Evolutionary conservation across 1,140 invertebrate species (phyloP).

Genomic region (Macrobrachium rosenbergii): DNA sequence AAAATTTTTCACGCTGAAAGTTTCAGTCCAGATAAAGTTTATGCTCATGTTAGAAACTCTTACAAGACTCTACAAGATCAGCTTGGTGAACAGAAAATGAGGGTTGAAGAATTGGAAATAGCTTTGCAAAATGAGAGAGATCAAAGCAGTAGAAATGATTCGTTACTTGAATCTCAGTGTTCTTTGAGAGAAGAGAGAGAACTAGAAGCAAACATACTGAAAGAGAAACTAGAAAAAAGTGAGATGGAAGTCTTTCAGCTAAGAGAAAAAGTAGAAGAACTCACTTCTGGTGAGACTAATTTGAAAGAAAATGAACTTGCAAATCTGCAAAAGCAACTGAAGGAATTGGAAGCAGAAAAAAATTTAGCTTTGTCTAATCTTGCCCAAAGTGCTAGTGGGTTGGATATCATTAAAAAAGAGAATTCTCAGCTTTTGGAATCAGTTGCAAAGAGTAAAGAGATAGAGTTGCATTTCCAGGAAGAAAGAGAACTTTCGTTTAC

Average conservation of each 20-base stretch:
- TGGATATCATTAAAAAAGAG: not conserved
- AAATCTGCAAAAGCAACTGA: not conserved
- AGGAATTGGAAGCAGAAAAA: constrained; percentile 2
- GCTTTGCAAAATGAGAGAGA: constrained; percentile 17
- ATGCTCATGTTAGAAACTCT: constrained; percentile 12
- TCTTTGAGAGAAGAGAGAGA: constrained; percentile 15
- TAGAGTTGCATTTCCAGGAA: no score
- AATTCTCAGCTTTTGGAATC: no score
- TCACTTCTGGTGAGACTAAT: not conserved
- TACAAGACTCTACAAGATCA: not conserved
- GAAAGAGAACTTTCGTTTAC: no score
- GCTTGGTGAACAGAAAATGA: not conserved
- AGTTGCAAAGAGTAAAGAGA: no score
- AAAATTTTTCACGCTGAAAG: constrained; percentile 23
- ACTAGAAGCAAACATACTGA: constrained; percentile 15
- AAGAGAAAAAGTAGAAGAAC: constrained; percentile 34
- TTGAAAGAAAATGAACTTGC: constrained; percentile 11
- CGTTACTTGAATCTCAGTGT: not conserved
- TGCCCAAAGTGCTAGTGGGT: not conserved
- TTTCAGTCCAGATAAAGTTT: constrained; percentile 1
- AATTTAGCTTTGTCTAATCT: constrained; percentile 1
- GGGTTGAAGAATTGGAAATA: not conserved
- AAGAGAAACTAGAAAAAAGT: constrained; percentile 29
- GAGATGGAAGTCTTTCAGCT: constrained; percentile 34
- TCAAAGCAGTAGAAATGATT: constrained; percentile 10